A percentile compares a stretch with the other conserved stretches of the same genome.
Conservation (phyloP, 2,888 invertebrate species). For the Plemyria rubiginata region DNA sequence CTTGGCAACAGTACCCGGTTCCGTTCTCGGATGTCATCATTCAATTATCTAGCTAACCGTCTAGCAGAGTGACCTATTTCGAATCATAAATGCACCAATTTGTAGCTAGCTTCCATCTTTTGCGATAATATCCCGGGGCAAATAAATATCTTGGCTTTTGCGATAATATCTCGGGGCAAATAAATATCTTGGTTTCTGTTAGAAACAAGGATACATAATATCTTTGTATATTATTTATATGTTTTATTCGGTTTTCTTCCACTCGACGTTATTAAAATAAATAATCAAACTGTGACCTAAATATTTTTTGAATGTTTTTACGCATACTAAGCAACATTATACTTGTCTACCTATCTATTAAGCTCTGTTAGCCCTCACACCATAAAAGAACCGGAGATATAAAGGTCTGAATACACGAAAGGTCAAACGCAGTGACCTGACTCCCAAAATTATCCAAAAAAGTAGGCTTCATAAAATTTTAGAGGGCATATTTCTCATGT, state of each 20-base stretch:
- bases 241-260: no score
- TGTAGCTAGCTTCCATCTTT: conserved; percentile 2
- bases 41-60: conserved; percentile 24
- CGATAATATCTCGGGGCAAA: background rate
- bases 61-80: conserved; percentile 18
- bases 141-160: no score
- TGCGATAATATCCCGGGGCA: background rate
- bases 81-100: conserved; percentile 15
- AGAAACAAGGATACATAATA: no score
- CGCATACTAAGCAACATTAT: no score
- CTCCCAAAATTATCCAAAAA: conserved; percentile 13
- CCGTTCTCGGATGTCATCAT: conserved; percentile 21
- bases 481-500: conserved; percentile 34
- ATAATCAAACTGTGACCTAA: no score
- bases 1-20: conserved; percentile 21
- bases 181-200: no score
- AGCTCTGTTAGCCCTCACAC: background rate
- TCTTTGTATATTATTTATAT: no score
- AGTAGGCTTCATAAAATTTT: conserved; percentile 33
- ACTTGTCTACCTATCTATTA: no score
- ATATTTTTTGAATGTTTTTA: no score
- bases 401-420: conserved; percentile 1
- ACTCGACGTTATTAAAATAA: no score
- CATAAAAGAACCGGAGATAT: background rate
- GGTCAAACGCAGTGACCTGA: conserved; percentile 10